Percentiles rank a stretch among this genome's conserved stretches.
Evolutionary conservation across 1,140 invertebrate genomes (phyloP).

Genomic region (Aphidius gifuensis): DNA sequence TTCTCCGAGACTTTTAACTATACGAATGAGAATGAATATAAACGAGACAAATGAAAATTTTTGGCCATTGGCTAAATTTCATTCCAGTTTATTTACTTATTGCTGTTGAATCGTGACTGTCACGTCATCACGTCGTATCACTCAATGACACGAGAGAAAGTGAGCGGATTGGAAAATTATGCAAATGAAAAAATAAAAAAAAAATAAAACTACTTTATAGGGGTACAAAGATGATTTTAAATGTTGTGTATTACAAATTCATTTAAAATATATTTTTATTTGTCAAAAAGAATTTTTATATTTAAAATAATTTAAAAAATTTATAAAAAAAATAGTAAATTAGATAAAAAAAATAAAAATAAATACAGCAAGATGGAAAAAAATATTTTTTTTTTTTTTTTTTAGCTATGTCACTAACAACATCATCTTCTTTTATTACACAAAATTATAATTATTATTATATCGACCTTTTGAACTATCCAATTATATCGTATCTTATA

Average conservation of each 20-base stretch:
- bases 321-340: no score
- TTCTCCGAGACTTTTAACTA: background rate
- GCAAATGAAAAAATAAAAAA: background rate
- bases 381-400: no score
- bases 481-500: constrained; percentile 7
- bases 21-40: background rate
- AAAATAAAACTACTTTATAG: no score
- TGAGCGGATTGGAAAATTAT: background rate
- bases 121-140: constrained; percentile 5
- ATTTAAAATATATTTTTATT: background rate
- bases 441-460: background rate
- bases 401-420: no score
- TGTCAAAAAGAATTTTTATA: no score
- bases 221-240: background rate
- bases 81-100: background rate
- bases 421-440: no score
- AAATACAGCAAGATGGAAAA: no score
- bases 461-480: background rate
- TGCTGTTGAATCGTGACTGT: background rate
- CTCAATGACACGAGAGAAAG: background rate
- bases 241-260: background rate
- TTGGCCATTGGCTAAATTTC: no score
- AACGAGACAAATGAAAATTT: background rate
- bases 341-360: no score
- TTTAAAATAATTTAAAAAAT: no score